Base-by-base conservation (phyloP, 2,113 vertebrate genomes). In the Zosterops hypoxanthus region DNA sequence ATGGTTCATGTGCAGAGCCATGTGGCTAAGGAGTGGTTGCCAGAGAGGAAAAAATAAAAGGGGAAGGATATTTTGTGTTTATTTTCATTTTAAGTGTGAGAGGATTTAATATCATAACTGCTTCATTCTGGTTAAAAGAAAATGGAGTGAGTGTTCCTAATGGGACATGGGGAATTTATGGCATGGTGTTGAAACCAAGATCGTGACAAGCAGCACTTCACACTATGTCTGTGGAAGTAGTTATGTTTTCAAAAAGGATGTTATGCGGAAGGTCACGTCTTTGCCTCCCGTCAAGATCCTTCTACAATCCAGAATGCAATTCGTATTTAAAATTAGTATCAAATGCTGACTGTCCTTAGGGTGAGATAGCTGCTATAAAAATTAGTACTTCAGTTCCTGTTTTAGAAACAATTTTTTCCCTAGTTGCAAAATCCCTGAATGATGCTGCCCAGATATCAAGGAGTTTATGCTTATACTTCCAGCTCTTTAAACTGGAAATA, bases 101-200 rank as follows among this genome's bases (percentile, higher is more conserved):
- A 21, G 46, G 49, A 59, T 87, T 91, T 84, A 57, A 47, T 89
- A 31, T 63, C 36, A 6, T 89, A 92, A 95, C 63, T 50, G 14
- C n/a, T 65, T 94, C 57, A 72, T 95, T 94, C 78, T 79, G 55
- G 41, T 94, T 91, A 69, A 91, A 93, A 87, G 46, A 57, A 90
- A 94, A 66, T 1, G 3, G 81, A 89, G 22, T 55, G 72, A 75
- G 13, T 61, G 53, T 28, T 61, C 61, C 55, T 95, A 65, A 53
- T 76, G 61, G 83, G 83, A 65, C 23, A 50, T 1, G 26, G 66
- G 8, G 89, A 95, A 95, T 96, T 91, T 82, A 26, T 85, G 91
- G 95, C 77, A 97, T 94, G 93, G 86, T 95, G 91, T 95, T 97
- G 93, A 96, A 96, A 95, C 70, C 83, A 72, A 69, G 94, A 89